Evolutionary conservation across 1,140 invertebrate genomes (phyloP).

Genomic region (Proctacanthus coquilletti): DNA sequence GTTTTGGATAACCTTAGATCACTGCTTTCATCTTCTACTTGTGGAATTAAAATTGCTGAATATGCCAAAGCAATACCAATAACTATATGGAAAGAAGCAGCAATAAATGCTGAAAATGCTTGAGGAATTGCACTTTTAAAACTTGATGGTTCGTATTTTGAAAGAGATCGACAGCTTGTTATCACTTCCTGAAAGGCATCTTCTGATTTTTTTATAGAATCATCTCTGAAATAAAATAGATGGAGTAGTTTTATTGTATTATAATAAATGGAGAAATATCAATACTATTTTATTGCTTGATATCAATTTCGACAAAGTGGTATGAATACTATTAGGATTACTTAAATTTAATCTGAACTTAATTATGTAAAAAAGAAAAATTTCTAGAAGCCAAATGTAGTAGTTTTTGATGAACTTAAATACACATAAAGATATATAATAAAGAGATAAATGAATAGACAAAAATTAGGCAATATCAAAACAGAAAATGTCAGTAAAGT

Average conservation of each 20-base stretch:
- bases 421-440: too few relatives aligned
- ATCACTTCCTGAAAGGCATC: constrained; percentile 28
- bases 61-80: constrained; percentile 39
- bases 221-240: constrained; percentile 4
- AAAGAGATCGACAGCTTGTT: constrained; percentile 25
- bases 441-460: too few relatives aligned
- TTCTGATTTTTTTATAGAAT: constrained; percentile 17
- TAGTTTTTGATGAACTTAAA: too few relatives aligned
- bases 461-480: too few relatives aligned
- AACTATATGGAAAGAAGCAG: constrained; percentile 38
- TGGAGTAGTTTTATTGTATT: not conserved
- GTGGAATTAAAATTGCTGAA: constrained; percentile 39
- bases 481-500: too few relatives aligned
- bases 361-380: too few relatives aligned
- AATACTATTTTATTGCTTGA: too few relatives aligned
- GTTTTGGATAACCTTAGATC: constrained; percentile 27
- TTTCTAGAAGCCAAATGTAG: too few relatives aligned
- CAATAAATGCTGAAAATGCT: constrained; percentile 34
- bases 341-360: too few relatives aligned
- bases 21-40: constrained; percentile 29
- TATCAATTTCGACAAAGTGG: too few relatives aligned
- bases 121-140: constrained; percentile 24
- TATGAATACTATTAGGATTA: too few relatives aligned
- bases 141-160: constrained; percentile 19
- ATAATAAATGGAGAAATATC: not conserved